A percentile compares a stretch with the other conserved stretches of the same genome.
These are phyloP conservation scores for Eulemur mongoz DNA, from an alignment of 2,797 vertebrate species.

Conservation along the genomic window DNA sequence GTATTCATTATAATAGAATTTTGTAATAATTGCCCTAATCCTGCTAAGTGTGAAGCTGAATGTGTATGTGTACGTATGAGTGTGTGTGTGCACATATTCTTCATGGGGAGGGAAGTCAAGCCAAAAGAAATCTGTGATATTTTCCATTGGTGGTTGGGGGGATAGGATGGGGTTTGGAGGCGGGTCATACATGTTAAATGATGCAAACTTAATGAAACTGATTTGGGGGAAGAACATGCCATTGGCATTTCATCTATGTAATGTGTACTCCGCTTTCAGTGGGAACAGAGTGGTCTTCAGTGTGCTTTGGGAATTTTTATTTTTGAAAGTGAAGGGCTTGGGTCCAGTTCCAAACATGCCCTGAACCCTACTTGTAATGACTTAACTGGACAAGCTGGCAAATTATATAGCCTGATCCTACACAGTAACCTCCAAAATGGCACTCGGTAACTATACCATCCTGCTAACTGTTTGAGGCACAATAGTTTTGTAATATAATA, in stretches of 20 bases:
- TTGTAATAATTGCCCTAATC: constrained; percentile 81
- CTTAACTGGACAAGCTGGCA: constrained; percentile 60
- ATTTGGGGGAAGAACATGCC: not conserved
- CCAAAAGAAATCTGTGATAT: not conserved
- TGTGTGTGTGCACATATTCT: not conserved
- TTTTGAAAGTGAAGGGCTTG: not conserved
- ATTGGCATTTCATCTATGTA: not conserved
- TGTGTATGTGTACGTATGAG: not conserved
- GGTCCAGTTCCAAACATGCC: not conserved
- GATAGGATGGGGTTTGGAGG: not conserved
- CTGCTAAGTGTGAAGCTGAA: constrained; percentile 74
- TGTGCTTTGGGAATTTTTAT: constrained; percentile 27
- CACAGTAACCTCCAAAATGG: constrained; percentile 61
- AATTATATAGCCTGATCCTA: constrained; percentile 58
- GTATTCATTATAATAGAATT: constrained; percentile 84
- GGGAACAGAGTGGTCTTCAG: not conserved
- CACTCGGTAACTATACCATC: constrained; percentile 80
- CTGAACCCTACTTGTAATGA: constrained; percentile 36
- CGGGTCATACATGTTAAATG: constrained; percentile 9
- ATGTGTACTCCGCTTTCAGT: fast-evolving
- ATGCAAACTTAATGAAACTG: not conserved
- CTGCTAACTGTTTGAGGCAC: constrained; percentile 83
- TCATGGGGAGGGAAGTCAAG: not conserved
- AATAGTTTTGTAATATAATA: constrained; percentile 86
- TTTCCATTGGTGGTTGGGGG: not conserved